phyloP scores from a whole-genome alignment of 2,888 invertebrate genomes.

The Agrochola circellaris region DNA sequence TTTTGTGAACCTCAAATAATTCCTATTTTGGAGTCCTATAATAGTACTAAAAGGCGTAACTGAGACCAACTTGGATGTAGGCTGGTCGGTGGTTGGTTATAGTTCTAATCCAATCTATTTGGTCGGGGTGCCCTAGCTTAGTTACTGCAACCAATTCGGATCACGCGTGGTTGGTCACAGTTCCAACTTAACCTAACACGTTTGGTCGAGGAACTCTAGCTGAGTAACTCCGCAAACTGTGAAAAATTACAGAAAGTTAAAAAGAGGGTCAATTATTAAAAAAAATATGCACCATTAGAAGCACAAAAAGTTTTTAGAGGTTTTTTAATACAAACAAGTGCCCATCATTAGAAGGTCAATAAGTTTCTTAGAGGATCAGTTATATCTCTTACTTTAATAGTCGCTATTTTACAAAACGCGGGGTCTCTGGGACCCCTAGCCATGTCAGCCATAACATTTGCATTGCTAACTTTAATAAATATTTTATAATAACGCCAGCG shows the following conservation, averaged over 20 bases:
- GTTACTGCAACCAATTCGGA: background rate
- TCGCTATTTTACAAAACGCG: background rate
- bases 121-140: background rate
- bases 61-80: background rate
- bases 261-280: background rate
- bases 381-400: background rate
- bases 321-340: background rate
- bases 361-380: background rate
- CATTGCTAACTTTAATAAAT: constrained; percentile 11
- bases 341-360: too few relatives aligned
- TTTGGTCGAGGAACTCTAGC: too few relatives aligned
- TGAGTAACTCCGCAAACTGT: background rate
- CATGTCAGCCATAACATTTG: constrained; percentile 19
- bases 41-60: background rate
- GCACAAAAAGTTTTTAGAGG: background rate
- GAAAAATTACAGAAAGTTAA: background rate
- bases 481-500: constrained; percentile 21
- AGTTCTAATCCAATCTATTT: background rate
- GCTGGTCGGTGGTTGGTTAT: background rate
- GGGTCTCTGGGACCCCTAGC: constrained; percentile 9
- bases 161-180: too few relatives aligned
- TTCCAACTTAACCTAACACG: too few relatives aligned
- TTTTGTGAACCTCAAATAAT: background rate
- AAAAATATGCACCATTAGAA: background rate
- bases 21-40: background rate